These are phyloP conservation scores for Sylvia borin DNA, from an alignment of 2,797 vertebrate genomes.

Conservation along the genomic window DNA sequence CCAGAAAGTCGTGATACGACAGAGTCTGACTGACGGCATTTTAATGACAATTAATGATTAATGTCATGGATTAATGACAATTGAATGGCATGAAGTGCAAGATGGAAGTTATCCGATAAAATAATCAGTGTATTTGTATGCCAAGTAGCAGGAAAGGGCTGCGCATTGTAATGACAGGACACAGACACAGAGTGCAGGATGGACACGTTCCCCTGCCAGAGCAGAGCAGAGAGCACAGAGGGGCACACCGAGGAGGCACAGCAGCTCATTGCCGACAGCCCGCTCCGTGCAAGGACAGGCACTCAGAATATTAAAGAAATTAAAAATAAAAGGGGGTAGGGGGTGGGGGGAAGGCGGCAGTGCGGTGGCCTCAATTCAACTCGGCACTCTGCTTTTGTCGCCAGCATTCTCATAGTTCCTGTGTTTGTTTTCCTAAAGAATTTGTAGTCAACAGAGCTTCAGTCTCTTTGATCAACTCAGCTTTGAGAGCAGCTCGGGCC, in stretches of 20 bases:
- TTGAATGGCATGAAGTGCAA: neutral
- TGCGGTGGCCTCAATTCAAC: neutral
- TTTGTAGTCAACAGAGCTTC: neutral
- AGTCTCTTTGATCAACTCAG: neutral
- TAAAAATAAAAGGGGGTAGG: too few species aligned
- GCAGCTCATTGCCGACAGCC: too few species aligned
- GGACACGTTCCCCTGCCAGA: neutral
- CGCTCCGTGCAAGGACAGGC: too few species aligned
- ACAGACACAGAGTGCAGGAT: too few species aligned
- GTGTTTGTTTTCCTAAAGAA: neutral
- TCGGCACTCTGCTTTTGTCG: neutral
- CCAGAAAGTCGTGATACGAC: too few species aligned
- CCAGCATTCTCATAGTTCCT: neutral
- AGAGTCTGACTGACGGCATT: too few species aligned
- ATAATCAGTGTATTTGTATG: neutral
- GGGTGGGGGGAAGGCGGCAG: too few species aligned
- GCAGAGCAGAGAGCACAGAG: too few species aligned
- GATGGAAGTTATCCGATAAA: neutral
- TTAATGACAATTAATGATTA: too few species aligned
- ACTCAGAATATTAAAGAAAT: too few species aligned
- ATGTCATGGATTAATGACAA: too few species aligned
- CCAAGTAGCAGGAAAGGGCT: neutral
- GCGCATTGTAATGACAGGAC: accelerated
- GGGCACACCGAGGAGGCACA: too few species aligned
- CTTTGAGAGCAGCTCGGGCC: neutral